Conservation (phyloP, 2,888 invertebrate species). For the Panopea generosa region DNA sequence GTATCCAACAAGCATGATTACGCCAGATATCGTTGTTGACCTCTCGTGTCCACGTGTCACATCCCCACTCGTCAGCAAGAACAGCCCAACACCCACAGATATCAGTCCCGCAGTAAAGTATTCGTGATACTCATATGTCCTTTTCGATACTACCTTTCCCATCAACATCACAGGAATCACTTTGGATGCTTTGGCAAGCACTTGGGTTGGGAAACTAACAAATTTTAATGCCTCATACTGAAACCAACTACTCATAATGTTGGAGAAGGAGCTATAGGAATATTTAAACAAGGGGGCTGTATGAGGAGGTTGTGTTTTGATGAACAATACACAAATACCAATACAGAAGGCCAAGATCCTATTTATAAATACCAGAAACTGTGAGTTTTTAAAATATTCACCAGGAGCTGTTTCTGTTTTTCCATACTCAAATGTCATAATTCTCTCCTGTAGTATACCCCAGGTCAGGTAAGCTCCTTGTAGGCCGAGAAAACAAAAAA, state of each 20-base stretch:
- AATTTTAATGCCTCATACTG: conserved; percentile 99
- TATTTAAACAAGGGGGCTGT: conserved; percentile 97
- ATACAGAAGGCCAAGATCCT: conserved; percentile 91
- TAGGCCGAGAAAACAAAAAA: conserved; percentile 94
- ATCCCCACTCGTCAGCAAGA: conserved; percentile 89
- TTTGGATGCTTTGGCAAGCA: conserved; percentile 96
- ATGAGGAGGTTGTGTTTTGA: conserved; percentile 86
- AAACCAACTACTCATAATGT: conserved; percentile 99
- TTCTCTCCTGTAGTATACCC: conserved; percentile 99
- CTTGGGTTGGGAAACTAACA: conserved; percentile 99
- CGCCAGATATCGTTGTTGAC: conserved; percentile 93
- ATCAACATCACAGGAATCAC: conserved; percentile 94
- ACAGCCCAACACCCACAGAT: conserved; percentile 96
- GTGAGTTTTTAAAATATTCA: conserved; percentile 95
- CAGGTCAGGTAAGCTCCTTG: conserved; percentile 97
- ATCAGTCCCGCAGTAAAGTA: conserved; percentile 95
- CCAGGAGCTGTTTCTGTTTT: conserved; percentile 68
- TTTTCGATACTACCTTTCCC: conserved; percentile 95
- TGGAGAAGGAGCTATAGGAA: conserved; percentile 97
- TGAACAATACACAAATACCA: conserved; percentile 72
- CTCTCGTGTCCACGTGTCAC: conserved; percentile 87
- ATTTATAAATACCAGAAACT: conserved; percentile 98
- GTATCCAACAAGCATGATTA: conserved; percentile 95
- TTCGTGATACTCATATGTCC: conserved; percentile 95
- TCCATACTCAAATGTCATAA: conserved; percentile 91